These are phyloP conservation scores for Macquaria ambigua DNA, from an alignment of 2,113 vertebrate genomes.

Conservation along the genomic window DNA sequence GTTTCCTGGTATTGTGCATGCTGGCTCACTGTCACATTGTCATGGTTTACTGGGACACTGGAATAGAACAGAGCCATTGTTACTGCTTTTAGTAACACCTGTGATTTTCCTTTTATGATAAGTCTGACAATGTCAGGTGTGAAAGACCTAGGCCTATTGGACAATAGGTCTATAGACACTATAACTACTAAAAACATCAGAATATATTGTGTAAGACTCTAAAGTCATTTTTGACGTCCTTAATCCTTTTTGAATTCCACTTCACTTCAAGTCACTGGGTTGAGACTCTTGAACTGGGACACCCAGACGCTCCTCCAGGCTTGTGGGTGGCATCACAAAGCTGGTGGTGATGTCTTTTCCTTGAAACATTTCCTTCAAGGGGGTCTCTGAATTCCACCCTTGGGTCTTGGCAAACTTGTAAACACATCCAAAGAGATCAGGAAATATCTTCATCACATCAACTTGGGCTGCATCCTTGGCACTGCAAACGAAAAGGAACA, in stretches of 20 bases:
- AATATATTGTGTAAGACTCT: neutral
- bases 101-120: too few relatives aligned
- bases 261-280: neutral
- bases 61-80: too few relatives aligned
- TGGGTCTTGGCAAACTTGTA: slow-evolving; percentile 65
- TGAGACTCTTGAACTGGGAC: slow-evolving; percentile 45
- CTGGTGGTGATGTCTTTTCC: neutral
- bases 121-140: too few relatives aligned
- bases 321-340: neutral
- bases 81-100: too few relatives aligned
- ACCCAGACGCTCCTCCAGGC: neutral
- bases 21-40: too few relatives aligned
- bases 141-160: too few relatives aligned
- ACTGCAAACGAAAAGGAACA: slow-evolving; percentile 42
- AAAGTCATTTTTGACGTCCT: neutral
- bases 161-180: neutral
- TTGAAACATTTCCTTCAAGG: slow-evolving; percentile 51
- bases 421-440: slow-evolving; percentile 66
- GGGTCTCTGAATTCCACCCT: slow-evolving; percentile 62
- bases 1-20: too few relatives aligned
- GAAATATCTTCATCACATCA: slow-evolving; percentile 57
- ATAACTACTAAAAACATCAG: neutral
- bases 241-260: neutral
- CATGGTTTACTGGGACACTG: too few relatives aligned
- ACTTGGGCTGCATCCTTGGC: slow-evolving; percentile 9